Percentiles rank a stretch among this genome's conserved stretches.
Evolutionary conservation across 2,797 vertebrate genomes (phyloP).

Genomic region (Pristis pectinata): DNA sequence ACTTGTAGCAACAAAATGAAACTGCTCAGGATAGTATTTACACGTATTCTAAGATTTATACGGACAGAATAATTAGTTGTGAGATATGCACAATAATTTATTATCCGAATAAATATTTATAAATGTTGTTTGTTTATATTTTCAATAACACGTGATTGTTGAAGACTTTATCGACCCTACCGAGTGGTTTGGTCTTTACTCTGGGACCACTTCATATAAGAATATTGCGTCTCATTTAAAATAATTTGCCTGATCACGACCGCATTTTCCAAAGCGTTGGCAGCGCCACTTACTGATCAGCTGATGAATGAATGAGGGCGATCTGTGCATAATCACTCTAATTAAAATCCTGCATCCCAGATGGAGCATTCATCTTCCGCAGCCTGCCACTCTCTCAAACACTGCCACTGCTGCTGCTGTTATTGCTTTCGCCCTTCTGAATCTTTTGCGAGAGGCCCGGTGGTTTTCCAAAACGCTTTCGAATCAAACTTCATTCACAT

Average conservation of each 20-base stretch:
- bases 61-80: conserved; percentile 21
- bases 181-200: conserved; percentile 32
- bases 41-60: conserved; percentile 1
- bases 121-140: conserved; percentile 37
- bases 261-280: conserved; percentile 33
- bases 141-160: conserved; percentile 34
- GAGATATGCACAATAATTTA: conserved; percentile 34
- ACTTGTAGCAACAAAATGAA: neutral
- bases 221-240: conserved; percentile 37
- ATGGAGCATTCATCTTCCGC: conserved; percentile 56
- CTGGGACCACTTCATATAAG: conserved; percentile 32
- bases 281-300: conserved; percentile 38
- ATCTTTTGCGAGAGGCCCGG: neutral
- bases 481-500: conserved; percentile 31
- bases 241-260: conserved; percentile 38
- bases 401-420: conserved; percentile 20
- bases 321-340: conserved; percentile 65
- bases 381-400: conserved; percentile 56
- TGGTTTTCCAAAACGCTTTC: conserved; percentile 1
- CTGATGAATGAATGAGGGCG: conserved; percentile 38
- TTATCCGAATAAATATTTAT: conserved; percentile 35
- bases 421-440: conserved; percentile 1
- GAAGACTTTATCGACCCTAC: conserved; percentile 35
- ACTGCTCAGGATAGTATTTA: neutral
- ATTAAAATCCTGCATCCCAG: conserved; percentile 64